Percentiles rank a stretch among this genome's conserved stretches.
Conservation (phyloP, 2,113 vertebrate genomes). For the Clarias macrocephalus region DNA sequence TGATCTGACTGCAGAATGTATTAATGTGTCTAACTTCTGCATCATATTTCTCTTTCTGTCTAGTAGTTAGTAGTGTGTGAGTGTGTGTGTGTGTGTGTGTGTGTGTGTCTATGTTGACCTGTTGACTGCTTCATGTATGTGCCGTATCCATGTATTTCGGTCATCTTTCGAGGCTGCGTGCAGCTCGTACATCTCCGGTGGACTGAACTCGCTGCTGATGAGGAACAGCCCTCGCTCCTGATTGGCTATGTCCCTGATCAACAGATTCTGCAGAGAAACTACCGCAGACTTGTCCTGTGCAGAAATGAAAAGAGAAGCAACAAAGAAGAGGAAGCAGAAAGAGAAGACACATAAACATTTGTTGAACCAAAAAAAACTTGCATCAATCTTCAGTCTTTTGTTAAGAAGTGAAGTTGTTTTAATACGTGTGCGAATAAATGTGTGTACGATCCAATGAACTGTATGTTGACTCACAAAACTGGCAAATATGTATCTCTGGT, state of each 20-base stretch:
- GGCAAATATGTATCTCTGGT: slow-evolving; percentile 88
- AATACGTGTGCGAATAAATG: neutral
- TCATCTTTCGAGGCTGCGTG: slow-evolving; percentile 84
- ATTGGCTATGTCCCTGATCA: slow-evolving; percentile 90
- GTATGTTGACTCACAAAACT: slow-evolving; percentile 76
- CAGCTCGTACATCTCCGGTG: slow-evolving; percentile 93
- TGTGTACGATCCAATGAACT: neutral
- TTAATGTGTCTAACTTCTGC: neutral
- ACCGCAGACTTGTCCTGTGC: slow-evolving; percentile 84
- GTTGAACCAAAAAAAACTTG: neutral
- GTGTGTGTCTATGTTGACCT: slow-evolving; percentile 64
- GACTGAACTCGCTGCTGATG: slow-evolving; percentile 78
- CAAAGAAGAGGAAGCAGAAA: neutral
- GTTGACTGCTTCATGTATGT: slow-evolving; percentile 81
- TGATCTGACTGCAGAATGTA: neutral
- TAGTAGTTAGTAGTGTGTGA: neutral
- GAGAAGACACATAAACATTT: neutral
- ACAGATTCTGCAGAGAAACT: slow-evolving; percentile 84
- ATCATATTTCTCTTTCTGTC: neutral
- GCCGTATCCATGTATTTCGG: slow-evolving; percentile 83
- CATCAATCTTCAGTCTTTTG: neutral
- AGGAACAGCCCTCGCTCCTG: slow-evolving; percentile 93
- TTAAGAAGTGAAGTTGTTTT: neutral
- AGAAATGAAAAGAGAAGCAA: slow-evolving; percentile 1
- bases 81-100: slow-evolving; percentile 26